Evolutionary conservation across 2,888 invertebrate species (phyloP), one percentile per base, ranked within the genome.

Genomic region (Tridacna crocea): DNA sequence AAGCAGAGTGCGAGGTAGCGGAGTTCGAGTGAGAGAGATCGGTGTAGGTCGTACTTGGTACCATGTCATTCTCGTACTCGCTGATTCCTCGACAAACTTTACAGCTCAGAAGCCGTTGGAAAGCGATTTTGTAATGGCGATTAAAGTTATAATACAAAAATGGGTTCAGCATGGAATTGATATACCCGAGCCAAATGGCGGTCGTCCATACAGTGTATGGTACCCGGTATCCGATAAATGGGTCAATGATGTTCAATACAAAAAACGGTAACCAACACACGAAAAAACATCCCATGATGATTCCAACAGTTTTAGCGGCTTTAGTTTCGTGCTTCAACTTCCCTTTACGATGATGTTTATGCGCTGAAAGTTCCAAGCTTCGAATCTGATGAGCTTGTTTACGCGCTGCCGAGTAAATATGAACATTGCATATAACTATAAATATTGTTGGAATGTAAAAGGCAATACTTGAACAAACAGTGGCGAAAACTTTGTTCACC

Each of bases 211-310:
- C 85, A 24, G 83, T 87, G 82, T 92, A 92, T 24, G 90, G 91
- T 63, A 92, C 91, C 78, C 86, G 85, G 83, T 93, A 92, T 12
- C 91, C 90, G 36, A 93, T 89, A 24, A 93, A 81, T 0, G 93
- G 92, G 79, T 93, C 93, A 27, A 92, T 88, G 17, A 93, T 88
- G 79, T 93, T 93, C 55, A 92, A 81, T 48, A 92, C 90, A 82
- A 93, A 93, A 77, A 93, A 93, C 0, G 93, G 93, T 81, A 91
- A 92, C 93, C 93, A 93, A 75, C 93, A 93, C 24, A 92, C 88
- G 82, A 91, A 92, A 79, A 92, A 93, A 80, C 91, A 91, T 15
- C 93, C 92, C 93, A 93, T 93, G 77, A 93, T 92, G 72, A 93
- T 92, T 27, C 91, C 90, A 22, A 93, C 88, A 0, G 93, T 93